Evolutionary conservation across 2,113 vertebrate genomes (phyloP).

Genomic region (Planiliza haematocheilus): DNA sequence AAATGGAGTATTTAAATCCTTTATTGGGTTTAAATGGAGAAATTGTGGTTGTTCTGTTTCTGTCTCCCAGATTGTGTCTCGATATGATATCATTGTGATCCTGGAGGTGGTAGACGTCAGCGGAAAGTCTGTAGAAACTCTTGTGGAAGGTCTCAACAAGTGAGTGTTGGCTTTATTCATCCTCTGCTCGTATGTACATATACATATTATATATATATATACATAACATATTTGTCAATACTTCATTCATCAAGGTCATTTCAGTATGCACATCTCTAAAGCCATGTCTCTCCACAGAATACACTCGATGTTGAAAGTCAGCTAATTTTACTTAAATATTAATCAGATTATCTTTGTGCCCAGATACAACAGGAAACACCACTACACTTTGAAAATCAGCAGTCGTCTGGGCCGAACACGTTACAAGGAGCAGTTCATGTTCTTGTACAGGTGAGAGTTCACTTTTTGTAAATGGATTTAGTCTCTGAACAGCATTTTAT

Average conservation of each 20-base stretch:
- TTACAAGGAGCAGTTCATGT: conserved; percentile 87
- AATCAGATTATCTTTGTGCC: not conserved
- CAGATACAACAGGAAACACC: conserved; percentile 56
- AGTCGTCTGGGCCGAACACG: conserved; percentile 69
- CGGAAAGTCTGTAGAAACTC: conserved; percentile 52
- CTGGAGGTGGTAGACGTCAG: conserved; percentile 83
- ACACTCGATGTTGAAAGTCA: too few species aligned
- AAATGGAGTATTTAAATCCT: too few species aligned
- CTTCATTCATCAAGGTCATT: too few species aligned
- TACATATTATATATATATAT: too few species aligned
- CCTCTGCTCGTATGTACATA: too few species aligned
- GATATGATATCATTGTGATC: conserved; percentile 85
- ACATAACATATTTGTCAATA: too few species aligned
- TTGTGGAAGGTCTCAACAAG: conserved; percentile 80
- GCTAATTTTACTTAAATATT: too few species aligned
- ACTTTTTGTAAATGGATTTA: not conserved
- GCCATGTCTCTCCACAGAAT: too few species aligned
- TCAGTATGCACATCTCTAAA: too few species aligned
- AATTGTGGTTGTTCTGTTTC: not conserved
- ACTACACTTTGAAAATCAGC: conserved; percentile 80
- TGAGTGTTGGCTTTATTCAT: conserved; percentile 33
- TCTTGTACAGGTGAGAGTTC: conserved; percentile 80
- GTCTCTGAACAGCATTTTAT: not conserved
- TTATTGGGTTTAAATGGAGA: too few species aligned
- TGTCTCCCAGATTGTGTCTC: conserved; percentile 76